Evolutionary conservation across 2,888 invertebrate genomes (phyloP).

Genomic region (Diachrysia chrysitis): DNA sequence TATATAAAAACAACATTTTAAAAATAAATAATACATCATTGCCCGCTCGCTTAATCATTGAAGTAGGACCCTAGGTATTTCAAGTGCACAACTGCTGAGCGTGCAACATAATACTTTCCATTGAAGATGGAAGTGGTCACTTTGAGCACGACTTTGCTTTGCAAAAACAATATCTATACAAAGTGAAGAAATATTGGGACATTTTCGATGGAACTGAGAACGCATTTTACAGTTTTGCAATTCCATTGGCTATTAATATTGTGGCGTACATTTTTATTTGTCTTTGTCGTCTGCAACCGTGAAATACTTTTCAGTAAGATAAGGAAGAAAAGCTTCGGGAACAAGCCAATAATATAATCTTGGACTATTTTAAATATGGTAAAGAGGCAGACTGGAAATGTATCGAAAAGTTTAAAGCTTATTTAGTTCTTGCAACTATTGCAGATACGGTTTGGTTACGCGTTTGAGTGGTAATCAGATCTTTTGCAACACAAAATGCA

Average conservation of each 20-base stretch:
- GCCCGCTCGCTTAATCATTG: slow-evolving; percentile 45
- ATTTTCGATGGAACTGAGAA: slow-evolving; percentile 54
- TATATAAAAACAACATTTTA: not conserved
- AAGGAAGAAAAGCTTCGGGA: slow-evolving; percentile 5
- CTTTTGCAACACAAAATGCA: not conserved
- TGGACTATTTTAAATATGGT: slow-evolving; percentile 3
- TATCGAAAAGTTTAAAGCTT: not conserved
- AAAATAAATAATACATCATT: slow-evolving; percentile 19
- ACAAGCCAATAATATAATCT: slow-evolving; percentile 3
- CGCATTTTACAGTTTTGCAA: slow-evolving; percentile 56
- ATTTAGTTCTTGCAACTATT: slow-evolving; percentile 10
- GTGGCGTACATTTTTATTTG: slow-evolving; percentile 37
- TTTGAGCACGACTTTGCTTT: slow-evolving; percentile 67
- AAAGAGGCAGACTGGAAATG: not conserved
- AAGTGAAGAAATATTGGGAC: slow-evolving; percentile 65
- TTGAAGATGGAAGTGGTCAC: slow-evolving; percentile 76
- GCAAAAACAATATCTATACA: slow-evolving; percentile 66
- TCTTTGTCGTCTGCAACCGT: slow-evolving; percentile 37
- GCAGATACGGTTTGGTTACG: slow-evolving; percentile 3
- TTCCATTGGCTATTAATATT: slow-evolving; percentile 49
- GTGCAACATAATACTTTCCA: slow-evolving; percentile 76
- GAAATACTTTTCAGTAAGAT: slow-evolving; percentile 29
- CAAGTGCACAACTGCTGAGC: slow-evolving; percentile 76
- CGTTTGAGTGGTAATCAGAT: not conserved
- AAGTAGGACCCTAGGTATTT: slow-evolving; percentile 58